phyloP scores from a whole-genome alignment of 2,113 vertebrate genomes.

The Cromileptes altivelis region DNA sequence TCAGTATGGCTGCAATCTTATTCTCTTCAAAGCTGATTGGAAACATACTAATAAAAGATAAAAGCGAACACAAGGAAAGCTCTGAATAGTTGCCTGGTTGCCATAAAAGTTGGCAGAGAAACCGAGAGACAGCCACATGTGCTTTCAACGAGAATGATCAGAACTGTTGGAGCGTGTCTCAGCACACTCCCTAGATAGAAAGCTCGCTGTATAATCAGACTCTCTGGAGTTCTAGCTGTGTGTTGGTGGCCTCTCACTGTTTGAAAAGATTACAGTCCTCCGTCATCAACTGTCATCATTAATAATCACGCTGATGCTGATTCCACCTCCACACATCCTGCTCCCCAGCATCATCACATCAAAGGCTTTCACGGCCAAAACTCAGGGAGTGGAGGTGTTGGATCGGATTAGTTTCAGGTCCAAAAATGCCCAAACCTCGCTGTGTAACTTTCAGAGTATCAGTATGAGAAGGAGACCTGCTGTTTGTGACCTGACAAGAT shows the following conservation, averaged over 20 bases:
- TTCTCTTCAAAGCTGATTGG: slow-evolving; percentile 5
- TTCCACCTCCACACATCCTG: slow-evolving; percentile 62
- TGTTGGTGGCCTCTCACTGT: slow-evolving; percentile 54
- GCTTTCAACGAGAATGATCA: slow-evolving; percentile 33
- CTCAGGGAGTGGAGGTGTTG: slow-evolving; percentile 12
- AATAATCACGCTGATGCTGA: slow-evolving; percentile 46
- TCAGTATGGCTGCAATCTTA: background rate
- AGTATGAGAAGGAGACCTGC: slow-evolving; percentile 19
- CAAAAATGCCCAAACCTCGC: background rate
- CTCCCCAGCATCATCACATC: slow-evolving; percentile 36
- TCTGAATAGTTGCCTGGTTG: slow-evolving; percentile 20
- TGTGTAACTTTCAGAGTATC: slow-evolving; percentile 2
- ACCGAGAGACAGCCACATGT: background rate
- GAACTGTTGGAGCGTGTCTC: slow-evolving; percentile 4
- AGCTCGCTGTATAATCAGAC: slow-evolving; percentile 22
- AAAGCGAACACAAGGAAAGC: background rate
- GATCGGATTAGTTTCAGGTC: slow-evolving; percentile 52
- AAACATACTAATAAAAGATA: slow-evolving; percentile 1
- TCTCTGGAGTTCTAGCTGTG: slow-evolving; percentile 18
- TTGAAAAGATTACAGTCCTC: slow-evolving; percentile 52
- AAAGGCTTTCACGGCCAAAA: background rate
- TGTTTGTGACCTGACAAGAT: slow-evolving; percentile 30
- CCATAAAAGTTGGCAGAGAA: slow-evolving; percentile 31
- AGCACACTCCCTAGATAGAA: slow-evolving; percentile 26
- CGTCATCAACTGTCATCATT: slow-evolving; percentile 49